Conservation (phyloP, 2,113 vertebrate genomes). For the Herpetotheres cachinnans region DNA sequence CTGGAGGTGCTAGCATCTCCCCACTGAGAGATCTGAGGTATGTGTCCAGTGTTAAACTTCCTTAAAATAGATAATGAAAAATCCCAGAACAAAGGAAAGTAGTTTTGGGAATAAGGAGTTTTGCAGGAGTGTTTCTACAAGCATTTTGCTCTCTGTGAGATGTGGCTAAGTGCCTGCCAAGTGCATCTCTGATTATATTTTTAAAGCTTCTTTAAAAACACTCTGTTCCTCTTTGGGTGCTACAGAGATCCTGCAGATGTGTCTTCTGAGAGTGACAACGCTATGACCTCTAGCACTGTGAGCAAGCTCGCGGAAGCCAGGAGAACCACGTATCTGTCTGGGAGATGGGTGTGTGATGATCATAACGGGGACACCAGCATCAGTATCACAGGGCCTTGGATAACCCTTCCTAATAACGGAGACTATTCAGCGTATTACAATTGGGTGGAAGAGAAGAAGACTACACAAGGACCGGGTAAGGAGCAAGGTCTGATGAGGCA, state of each 20-base stretch:
- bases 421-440: slow-evolving; percentile 96
- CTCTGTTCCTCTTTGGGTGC: neutral
- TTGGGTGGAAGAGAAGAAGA: slow-evolving; percentile 91
- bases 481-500: neutral
- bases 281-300: slow-evolving; percentile 94
- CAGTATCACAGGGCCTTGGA: slow-evolving; percentile 88
- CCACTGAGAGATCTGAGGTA: neutral
- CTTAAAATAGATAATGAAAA: neutral
- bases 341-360: slow-evolving; percentile 96
- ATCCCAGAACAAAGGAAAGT: neutral
- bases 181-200: rapidly evolving
- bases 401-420: slow-evolving; percentile 90
- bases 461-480: slow-evolving; percentile 90
- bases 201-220: neutral
- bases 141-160: neutral
- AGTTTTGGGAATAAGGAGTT: neutral
- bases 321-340: slow-evolving; percentile 93
- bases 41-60: neutral
- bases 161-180: neutral
- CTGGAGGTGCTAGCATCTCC: neutral
- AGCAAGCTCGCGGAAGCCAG: slow-evolving; percentile 94
- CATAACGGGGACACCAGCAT: slow-evolving; percentile 97
- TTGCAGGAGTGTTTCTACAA: neutral
- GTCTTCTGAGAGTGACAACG: slow-evolving; percentile 84
- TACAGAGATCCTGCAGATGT: slow-evolving; percentile 87